Base-by-base conservation (phyloP, 2,888 invertebrate genomes). In the Mellilla xanthometata region DNA sequence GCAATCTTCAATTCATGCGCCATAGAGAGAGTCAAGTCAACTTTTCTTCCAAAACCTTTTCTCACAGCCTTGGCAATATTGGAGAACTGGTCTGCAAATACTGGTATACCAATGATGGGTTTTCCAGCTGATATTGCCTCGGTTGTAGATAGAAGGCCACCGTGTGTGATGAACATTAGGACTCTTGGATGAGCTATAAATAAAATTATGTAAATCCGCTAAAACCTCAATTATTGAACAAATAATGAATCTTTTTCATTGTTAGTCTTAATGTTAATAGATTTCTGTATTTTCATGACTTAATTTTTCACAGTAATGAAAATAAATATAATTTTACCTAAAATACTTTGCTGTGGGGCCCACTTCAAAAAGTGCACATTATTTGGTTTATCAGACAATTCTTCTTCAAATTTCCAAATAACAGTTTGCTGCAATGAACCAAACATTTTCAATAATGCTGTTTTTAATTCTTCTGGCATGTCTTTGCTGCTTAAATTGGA, bases 351-450 rank as follows among this genome's bases (percentile, higher is more conserved):
- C 12, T 89, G 88, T 1, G 87, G 86, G 3, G 82, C 74, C 85
- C 90, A 91, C 3, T 76, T 54, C 8, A 77, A 32, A 0, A 89
- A 62, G 39, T 81, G 74, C 0, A 91, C 79, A 52, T 91, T 91
- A 3, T 63, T 58, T 0, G 88, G 85, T 2, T 66, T 10, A 19
- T 73, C 60, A 0, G 72, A 62, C n/a, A 81, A 27, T 0, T 52
- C 49, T 23, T 78, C 77, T 47, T 86, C 86, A 49, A 82, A 82
- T 54, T 89, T 90, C 90, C 89, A 90, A 9, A 91, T 51, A 0
- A 91, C 84, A 0, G 79, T 82, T 57, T 91, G 86, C 34, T 87
- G 83, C 11, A 91, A 50, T 1, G 54, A 60, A 2, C 78, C 68
- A 27, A 91, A 86, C 35, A 81, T 68, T 15, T 73, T 61, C 0